Base-by-base conservation (phyloP, 2,113 vertebrate species). In the Beaufortia kweichowensis region DNA sequence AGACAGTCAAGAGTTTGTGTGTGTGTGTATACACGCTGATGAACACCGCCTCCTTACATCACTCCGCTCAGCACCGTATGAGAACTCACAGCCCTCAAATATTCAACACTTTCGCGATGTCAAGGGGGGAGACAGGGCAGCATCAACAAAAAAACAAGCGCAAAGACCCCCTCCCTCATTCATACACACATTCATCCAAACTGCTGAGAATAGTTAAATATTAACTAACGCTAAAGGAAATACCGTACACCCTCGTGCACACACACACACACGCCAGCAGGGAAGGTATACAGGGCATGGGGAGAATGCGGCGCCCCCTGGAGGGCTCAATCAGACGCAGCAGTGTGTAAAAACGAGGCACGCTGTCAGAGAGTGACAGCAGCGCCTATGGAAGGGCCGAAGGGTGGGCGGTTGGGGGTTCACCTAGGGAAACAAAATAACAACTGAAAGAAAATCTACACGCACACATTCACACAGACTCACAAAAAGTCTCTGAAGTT, bases 121-220 rank as follows among this genome's bases (percentile, higher is more conserved):
- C 24, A 56, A 64, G 61, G 41, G 31, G 3, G 55, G 70, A 67
- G 67, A 15, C 29, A 35, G 33, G 79, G 63, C 69, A 83, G 75
- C 69, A 78, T 80, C 78, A 81, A 82, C 83, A 85, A 82, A 74
- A 39, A 73, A 81, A 82, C 79, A 85, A 80, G 72, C 57, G 24
- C 73, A 71, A 72, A 70, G 53, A 60, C 29, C 57, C 65, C 61
- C 43, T 55, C 33, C 33, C 17, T 50, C 17, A 31, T 55, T 55
- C 72, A 12, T 60, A 28, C 82, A 81, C 83, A 77, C 53, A 70
- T 33, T 80, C 64, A 68, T 26, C 46, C 81, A 76, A 86, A 85
- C 80, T 87, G 87, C 90, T 89, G 87, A 89, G 85, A 89, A 82
- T 84, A 87, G 81, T 91, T 84, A 91, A 92, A 90, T 91, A 83